Base-by-base conservation (phyloP, 2,888 invertebrate species). In the Archaeoteleia sp. region DNA sequence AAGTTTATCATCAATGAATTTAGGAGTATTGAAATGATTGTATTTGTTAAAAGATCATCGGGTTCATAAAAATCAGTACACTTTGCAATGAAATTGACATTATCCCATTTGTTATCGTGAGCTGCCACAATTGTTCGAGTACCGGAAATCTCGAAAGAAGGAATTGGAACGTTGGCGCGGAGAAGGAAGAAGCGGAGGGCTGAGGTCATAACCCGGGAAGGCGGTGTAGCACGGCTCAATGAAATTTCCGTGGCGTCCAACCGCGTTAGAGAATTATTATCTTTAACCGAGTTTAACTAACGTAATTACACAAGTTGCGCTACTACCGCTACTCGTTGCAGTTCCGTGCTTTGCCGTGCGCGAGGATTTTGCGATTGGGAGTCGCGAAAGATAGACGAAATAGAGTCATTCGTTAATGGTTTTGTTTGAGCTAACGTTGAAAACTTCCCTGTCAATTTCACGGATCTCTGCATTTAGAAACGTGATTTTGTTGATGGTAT, bases 211-310 rank as follows among this genome's bases (percentile, higher is more conserved):
- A 63, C 55, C 53, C 51, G 10, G 34, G 67, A 51, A 48, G 60
- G 67, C 58, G 55, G 42, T 42, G 23, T 45, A 53, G 48, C 57
- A 48, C 43, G 49, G 45, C 66, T 66, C 61, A 68, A 70, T 58
- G 58, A 72, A 71, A 70, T 74, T 70, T 67, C 57, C 70, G 65
- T 61, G 60, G 67, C 66, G 61, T 65, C 67, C 58, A 60, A 70
- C 67, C 63, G 68, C 48, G 69, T 67, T 70, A 60, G 70, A 62
- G 70, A 73, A 74, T 75, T 74, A 75, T 73, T 73, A 72, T 65
- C 72, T 68, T 73, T 72, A 74, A 75, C 70, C 65, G 60, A 70
- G 71, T 74, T 77, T 73, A 70, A 71, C 72, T 67, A 68, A 76
- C 61, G 72, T 53, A 71, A 73, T 74, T 72, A 70, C 65, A 57